These are phyloP conservation scores for Peromyscus maniculatus DNA, from an alignment of 2,113 vertebrate species.

Conservation along the genomic window DNA sequence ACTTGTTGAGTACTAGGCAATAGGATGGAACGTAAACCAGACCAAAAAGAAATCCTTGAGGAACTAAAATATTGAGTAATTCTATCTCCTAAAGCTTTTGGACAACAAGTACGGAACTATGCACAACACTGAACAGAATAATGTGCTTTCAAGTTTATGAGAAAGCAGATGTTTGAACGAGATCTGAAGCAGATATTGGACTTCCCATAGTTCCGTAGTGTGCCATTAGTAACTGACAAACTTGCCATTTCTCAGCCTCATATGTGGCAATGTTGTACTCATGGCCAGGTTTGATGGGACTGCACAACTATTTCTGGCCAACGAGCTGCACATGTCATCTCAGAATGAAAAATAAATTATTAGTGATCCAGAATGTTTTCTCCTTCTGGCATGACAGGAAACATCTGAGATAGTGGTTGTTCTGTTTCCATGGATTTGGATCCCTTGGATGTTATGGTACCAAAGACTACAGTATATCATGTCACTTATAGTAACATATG, in stretches of 20 bases:
- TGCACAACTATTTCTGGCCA: neutral
- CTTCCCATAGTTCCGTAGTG: neutral
- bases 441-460: neutral
- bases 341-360: conserved; percentile 6
- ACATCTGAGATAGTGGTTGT: neutral
- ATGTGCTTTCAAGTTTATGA: neutral
- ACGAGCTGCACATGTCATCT: neutral
- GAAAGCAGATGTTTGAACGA: conserved; percentile 10
- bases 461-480: neutral
- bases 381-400: neutral
- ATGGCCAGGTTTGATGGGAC: neutral
- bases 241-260: neutral
- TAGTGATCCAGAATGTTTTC: neutral
- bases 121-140: neutral
- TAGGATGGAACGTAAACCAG: neutral
- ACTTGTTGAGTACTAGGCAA: neutral
- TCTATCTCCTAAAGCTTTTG: conserved; percentile 22
- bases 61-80: conserved; percentile 21
- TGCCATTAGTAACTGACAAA: neutral
- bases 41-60: neutral
- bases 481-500: neutral
- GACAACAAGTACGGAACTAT: neutral
- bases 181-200: neutral
- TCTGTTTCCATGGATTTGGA: neutral
- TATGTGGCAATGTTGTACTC: neutral